These are phyloP conservation scores for Andrena haemorrhoa DNA, from an alignment of 2,888 invertebrate species.

Conservation along the genomic window DNA sequence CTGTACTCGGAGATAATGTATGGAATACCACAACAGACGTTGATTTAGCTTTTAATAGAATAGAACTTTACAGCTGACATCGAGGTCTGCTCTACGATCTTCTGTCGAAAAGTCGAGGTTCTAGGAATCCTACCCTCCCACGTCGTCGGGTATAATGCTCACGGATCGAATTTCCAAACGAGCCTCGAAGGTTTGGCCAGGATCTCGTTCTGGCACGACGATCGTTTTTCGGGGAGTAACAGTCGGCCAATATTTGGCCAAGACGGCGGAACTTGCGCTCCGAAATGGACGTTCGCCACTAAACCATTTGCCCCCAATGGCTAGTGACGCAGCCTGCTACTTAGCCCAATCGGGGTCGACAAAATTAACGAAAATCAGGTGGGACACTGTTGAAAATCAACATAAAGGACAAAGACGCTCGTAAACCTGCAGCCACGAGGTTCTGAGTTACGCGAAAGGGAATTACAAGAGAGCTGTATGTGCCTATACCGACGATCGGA, in stretches of 20 bases:
- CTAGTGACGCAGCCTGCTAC: background rate
- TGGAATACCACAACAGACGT: too few species aligned
- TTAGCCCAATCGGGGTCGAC: constrained; percentile 23
- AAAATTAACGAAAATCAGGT: background rate
- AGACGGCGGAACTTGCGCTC: background rate
- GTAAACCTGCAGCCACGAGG: too few species aligned
- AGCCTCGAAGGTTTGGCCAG: constrained; percentile 41
- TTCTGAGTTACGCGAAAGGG: too few species aligned
- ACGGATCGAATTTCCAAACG: constrained; percentile 71
- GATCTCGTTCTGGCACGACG: constrained; percentile 2
- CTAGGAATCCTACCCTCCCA: constrained; percentile 59
- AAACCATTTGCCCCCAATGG: constrained; percentile 35
- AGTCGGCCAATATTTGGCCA: constrained; percentile 27
- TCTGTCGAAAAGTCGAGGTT: constrained; percentile 44
- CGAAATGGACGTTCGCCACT: background rate
- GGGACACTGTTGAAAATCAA: too few species aligned
- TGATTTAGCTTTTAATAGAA: too few species aligned
- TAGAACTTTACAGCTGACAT: background rate
- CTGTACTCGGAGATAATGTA: too few species aligned
- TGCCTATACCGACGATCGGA: background rate
- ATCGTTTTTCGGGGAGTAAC: constrained; percentile 39
- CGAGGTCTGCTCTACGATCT: background rate
- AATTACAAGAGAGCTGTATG: too few species aligned
- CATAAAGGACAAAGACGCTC: too few species aligned
- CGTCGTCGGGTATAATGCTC: constrained; percentile 59